These are phyloP conservation scores for Phylloscopus collybita DNA, from an alignment of 2,797 vertebrate genomes.

Conservation along the genomic window DNA sequence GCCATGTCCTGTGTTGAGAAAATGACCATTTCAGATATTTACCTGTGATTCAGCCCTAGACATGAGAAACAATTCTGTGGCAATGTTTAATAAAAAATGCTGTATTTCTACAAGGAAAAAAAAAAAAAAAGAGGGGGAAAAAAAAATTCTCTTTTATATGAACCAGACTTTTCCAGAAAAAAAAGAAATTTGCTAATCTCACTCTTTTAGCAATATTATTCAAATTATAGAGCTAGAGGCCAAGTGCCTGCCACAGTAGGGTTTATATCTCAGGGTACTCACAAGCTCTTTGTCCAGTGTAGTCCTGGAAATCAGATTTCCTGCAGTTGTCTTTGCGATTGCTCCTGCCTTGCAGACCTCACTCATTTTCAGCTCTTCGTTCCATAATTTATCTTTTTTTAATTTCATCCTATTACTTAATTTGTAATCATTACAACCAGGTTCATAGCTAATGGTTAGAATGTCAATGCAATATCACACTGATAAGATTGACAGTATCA, in stretches of 20 bases:
- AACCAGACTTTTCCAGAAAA: background rate
- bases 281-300: background rate
- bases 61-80: background rate
- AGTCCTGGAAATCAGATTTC: background rate
- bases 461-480: background rate
- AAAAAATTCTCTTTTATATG: background rate
- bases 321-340: background rate
- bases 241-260: background rate
- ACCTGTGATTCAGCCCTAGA: background rate
- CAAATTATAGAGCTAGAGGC: background rate
- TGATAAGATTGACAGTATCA: constrained; percentile 37
- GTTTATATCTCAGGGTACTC: background rate
- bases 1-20: background rate
- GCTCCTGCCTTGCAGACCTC: background rate
- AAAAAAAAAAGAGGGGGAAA: background rate
- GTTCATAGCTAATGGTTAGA: background rate
- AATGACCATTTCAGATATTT: background rate
- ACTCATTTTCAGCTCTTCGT: background rate
- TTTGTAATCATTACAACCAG: constrained; percentile 5
- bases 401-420: constrained; percentile 3
- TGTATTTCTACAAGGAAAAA: background rate
- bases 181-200: background rate
- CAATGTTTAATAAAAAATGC: background rate
- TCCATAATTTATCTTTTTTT: constrained; percentile 7
- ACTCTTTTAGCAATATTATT: background rate